Percentiles rank a stretch among this genome's conserved stretches.
Evolutionary conservation across 2,797 vertebrate species (phyloP).

Genomic region (Thamnophis elegans): DNA sequence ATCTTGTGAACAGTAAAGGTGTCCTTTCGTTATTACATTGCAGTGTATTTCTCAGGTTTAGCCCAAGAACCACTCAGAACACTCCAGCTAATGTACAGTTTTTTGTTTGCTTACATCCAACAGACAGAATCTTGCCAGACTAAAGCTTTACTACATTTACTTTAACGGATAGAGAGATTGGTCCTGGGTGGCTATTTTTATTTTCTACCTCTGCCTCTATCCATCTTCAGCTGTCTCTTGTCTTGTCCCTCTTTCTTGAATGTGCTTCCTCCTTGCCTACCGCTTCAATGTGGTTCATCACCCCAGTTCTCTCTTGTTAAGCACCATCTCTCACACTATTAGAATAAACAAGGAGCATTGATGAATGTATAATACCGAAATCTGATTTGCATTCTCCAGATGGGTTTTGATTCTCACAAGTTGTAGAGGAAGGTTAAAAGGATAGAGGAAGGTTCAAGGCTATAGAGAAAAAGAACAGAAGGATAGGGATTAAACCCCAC

Average conservation of each 20-base stretch:
- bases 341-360: not conserved
- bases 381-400: constrained; percentile 9
- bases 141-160: not conserved
- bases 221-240: not conserved
- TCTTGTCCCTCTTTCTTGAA: not conserved
- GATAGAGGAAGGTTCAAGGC: constrained; percentile 6
- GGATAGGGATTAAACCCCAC: not conserved
- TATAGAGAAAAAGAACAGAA: not conserved
- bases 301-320: not conserved
- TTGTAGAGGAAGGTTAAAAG: constrained; percentile 16
- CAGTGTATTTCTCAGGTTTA: not conserved
- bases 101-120: not conserved
- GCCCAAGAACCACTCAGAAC: not conserved
- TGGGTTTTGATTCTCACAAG: constrained; percentile 18
- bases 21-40: not conserved
- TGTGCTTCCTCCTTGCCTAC: not conserved
- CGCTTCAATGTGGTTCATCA: not conserved
- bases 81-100: not conserved
- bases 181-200: not conserved
- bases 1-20: not conserved
- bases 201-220: not conserved
- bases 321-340: not conserved
- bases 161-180: not conserved
- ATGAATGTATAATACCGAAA: not conserved
- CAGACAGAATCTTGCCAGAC: not conserved